phyloP scores from a whole-genome alignment of 2,888 invertebrate species.

The Chesias legatella region DNA sequence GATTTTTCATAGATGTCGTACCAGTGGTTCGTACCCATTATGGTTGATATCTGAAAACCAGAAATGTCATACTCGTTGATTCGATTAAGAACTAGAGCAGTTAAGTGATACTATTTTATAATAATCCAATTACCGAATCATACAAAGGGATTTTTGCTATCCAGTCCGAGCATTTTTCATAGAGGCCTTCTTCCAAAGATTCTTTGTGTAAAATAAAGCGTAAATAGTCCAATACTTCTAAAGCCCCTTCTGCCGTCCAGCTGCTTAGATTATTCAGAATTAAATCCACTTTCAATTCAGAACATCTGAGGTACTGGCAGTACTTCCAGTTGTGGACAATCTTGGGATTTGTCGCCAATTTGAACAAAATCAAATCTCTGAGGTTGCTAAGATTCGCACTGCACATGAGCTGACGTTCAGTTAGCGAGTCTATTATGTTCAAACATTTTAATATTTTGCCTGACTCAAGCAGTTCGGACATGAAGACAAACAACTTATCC shows the following conservation, averaged over 20 bases:
- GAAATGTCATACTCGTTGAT: neutral
- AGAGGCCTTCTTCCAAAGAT: constrained; percentile 62
- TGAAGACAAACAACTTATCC: constrained; percentile 71
- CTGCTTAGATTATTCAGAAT: constrained; percentile 75
- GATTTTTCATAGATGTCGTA: constrained; percentile 79
- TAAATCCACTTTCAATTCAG: constrained; percentile 70
- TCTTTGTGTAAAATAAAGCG: constrained; percentile 58
- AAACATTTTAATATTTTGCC: constrained; percentile 73
- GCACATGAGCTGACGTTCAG: constrained; percentile 75
- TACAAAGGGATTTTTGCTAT: constrained; percentile 83
- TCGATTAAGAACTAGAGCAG: neutral
- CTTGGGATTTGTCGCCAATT: constrained; percentile 76
- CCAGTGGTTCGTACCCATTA: constrained; percentile 81
- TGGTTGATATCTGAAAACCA: constrained; percentile 72
- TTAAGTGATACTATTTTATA: neutral
- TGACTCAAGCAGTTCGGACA: constrained; percentile 65
- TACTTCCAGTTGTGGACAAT: constrained; percentile 72
- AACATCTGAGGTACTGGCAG: constrained; percentile 73
- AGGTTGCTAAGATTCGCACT: constrained; percentile 78
- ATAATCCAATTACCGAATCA: constrained; percentile 68
- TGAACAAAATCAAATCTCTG: constrained; percentile 80
- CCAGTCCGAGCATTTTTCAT: constrained; percentile 76
- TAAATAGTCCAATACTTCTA: constrained; percentile 75
- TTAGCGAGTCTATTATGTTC: constrained; percentile 78
- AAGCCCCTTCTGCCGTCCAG: constrained; percentile 80